These are phyloP conservation scores for Theodoxus fluviatilis DNA, from an alignment of 2,888 invertebrate genomes.

Conservation along the genomic window DNA sequence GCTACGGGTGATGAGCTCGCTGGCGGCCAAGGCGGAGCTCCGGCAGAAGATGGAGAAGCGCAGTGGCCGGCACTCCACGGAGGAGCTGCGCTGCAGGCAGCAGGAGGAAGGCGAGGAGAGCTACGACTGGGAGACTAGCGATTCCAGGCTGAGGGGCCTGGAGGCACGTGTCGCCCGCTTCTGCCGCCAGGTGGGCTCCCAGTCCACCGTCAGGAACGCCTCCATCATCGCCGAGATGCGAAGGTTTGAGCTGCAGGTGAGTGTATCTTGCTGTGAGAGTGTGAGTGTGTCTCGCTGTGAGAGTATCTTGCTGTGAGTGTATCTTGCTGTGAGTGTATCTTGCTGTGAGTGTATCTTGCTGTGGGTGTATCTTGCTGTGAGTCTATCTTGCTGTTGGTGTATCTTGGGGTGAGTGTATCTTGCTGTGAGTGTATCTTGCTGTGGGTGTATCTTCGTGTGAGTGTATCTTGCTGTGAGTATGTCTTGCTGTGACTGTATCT, in stretches of 20 bases:
- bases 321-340: background rate
- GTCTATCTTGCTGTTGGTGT: too few species aligned
- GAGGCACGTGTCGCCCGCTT: constrained; percentile 46
- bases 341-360: background rate
- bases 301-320: background rate
- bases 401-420: too few species aligned
- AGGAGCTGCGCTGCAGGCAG: background rate
- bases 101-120: constrained; percentile 33
- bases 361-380: background rate
- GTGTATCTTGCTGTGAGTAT: too few species aligned
- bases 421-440: too few species aligned
- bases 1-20: constrained; percentile 24
- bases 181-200: constrained; percentile 34
- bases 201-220: background rate
- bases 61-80: background rate
- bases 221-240: constrained; percentile 37
- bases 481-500: too few species aligned
- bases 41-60: background rate
- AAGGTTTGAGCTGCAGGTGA: constrained; percentile 44
- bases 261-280: too few species aligned
- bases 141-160: constrained; percentile 44
- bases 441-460: too few species aligned
- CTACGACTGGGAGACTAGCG: constrained; percentile 60
- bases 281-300: background rate
- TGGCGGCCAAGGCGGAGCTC: background rate